Evolutionary conservation across 2,888 invertebrate genomes (phyloP).

Genomic region (Pseudoips prasinana): DNA sequence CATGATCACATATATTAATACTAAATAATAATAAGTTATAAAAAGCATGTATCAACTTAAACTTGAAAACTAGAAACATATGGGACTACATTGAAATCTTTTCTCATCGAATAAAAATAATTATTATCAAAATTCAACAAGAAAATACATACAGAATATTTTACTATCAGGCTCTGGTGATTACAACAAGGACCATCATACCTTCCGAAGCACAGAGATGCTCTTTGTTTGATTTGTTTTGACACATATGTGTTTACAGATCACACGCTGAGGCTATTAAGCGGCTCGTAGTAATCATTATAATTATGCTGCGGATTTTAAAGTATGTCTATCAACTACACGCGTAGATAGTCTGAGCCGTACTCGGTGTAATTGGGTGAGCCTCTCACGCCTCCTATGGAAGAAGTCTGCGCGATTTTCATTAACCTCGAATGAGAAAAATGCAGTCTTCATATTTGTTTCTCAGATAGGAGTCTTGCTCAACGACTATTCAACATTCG

Average conservation of each 20-base stretch:
- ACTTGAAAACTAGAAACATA: too few relatives aligned
- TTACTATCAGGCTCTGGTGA: too few relatives aligned
- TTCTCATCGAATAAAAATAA: too few relatives aligned
- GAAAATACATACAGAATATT: too few relatives aligned
- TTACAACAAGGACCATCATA: too few relatives aligned
- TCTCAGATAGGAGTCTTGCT: slow-evolving; percentile 27
- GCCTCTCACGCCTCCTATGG: slow-evolving; percentile 54
- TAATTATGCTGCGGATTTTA: slow-evolving; percentile 14
- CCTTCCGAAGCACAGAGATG: too few relatives aligned
- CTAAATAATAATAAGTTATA: too few relatives aligned
- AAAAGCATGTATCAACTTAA: too few relatives aligned
- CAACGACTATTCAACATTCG: slow-evolving; percentile 20
- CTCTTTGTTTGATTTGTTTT: too few relatives aligned
- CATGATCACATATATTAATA: too few relatives aligned
- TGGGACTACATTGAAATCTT: too few relatives aligned
- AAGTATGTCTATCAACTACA: slow-evolving; percentile 14
- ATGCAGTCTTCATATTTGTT: slow-evolving; percentile 51
- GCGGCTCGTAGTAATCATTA: slow-evolving; percentile 5
- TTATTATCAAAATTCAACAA: too few relatives aligned
- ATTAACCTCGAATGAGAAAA: slow-evolving; percentile 75
- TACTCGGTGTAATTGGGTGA: slow-evolving; percentile 57
- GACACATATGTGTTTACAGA: neutral
- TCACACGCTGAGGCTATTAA: neutral
- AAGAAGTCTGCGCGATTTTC: slow-evolving; percentile 55
- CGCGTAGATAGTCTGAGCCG: slow-evolving; percentile 35